Base-by-base conservation (phyloP, 2,888 invertebrate genomes). In the Drosophila sordidapex region DNA sequence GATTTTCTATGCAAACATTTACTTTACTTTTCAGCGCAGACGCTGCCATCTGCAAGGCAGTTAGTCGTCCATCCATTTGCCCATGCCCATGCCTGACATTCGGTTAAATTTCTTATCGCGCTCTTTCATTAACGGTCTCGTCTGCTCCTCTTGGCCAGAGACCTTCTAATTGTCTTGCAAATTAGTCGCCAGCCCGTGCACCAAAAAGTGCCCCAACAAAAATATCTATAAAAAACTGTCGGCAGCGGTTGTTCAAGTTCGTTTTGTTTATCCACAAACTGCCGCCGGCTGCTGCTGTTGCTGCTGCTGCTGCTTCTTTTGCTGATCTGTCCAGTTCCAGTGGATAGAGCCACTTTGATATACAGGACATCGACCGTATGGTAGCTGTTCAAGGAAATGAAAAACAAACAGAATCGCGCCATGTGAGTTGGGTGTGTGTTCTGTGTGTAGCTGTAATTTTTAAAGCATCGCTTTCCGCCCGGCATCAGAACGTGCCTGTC, bases 1-100 rank as follows among this genome's bases (percentile, higher is more conserved):
- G 91, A 90, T 91, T 90, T 90, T 86, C 87, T 88, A 85, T 90
- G 92, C 89, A 91, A 91, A 91, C 90, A 92, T 92, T 91, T 91
- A 83, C 90, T 91, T 91, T 91, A 90, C 86, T 90, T 90, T 87
- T 81, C 88, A 84, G 75, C 74, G 67, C 81, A 83, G 88, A 83
- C 83, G 49, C 27, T 46, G 73, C 51, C 74, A 38, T 43, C 58
- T 38, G 51, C 56, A 54, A 27, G 21, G 49, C 64, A 60, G 53
- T 54, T 60, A 62, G 54, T 38, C 69, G 25, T 35, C 13, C 49
- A 56, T 65, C 63, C 82, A 74, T 73, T 85, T 80, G 36, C 18
- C 54, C 36, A 21, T 52, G 15, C 6, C 36, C 36, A 21, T 46
- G 46, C 15, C 27, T 38, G 82, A 83, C 84, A 88, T 90, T 87